phyloP scores from a whole-genome alignment of 2,113 vertebrate genomes.

The Tragelaphus strepsiceros region DNA sequence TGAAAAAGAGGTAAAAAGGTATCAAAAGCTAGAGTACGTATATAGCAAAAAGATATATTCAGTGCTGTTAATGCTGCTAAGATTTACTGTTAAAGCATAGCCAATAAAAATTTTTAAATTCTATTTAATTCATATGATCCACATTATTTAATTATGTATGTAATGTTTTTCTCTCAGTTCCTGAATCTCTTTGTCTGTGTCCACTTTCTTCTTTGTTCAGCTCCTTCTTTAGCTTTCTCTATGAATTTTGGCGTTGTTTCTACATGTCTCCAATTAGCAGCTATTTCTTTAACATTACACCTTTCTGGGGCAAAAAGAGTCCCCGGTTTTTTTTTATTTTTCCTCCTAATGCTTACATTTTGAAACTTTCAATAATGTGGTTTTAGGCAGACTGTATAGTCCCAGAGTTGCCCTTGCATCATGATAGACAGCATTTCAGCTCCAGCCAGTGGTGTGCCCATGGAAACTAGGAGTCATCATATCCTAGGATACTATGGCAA shows the following conservation, averaged over 20 bases:
- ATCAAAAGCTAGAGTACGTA: background rate
- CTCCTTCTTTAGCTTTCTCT: background rate
- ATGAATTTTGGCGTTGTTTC: background rate
- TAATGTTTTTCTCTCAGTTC: background rate
- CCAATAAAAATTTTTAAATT: background rate
- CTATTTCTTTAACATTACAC: background rate
- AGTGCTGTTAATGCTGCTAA: background rate
- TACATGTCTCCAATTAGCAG: background rate
- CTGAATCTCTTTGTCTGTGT: background rate
- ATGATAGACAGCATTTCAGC: slow-evolving; percentile 45
- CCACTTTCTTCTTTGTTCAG: background rate
- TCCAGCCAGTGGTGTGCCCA: slow-evolving; percentile 43
- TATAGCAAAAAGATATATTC: background rate
- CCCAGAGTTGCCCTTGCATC: background rate
- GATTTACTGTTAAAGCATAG: background rate
- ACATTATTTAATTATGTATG: background rate
- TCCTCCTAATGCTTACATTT: background rate
- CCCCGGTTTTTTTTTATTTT: background rate
- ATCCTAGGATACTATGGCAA: slow-evolving; percentile 71
- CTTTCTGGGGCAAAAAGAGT: background rate
- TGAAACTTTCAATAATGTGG: background rate
- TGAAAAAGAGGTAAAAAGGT: background rate
- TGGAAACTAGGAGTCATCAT: slow-evolving; percentile 66
- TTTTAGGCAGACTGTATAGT: background rate
- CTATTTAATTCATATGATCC: background rate